phyloP scores from a whole-genome alignment of 2,888 invertebrate genomes.

The Prionchulus punctatus region DNA sequence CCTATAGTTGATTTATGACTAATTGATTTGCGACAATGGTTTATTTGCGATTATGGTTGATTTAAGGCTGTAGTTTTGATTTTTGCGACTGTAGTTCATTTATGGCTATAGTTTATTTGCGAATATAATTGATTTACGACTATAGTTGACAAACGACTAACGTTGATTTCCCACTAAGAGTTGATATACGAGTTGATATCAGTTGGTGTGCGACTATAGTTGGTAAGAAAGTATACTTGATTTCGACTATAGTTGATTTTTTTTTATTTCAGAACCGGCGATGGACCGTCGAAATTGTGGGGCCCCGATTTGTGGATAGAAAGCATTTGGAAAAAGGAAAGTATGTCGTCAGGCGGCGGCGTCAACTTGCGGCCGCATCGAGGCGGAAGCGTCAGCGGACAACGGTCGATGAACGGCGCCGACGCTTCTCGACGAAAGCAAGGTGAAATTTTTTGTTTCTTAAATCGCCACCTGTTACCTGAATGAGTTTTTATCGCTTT shows the following conservation, averaged over 20 bases:
- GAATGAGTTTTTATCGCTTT: background rate
- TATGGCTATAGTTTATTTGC: background rate
- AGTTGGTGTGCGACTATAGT: too few relatives aligned
- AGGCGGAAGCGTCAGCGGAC: background rate
- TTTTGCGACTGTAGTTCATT: too few relatives aligned
- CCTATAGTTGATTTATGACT: too few relatives aligned
- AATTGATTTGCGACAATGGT: too few relatives aligned
- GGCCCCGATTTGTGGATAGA: conserved; percentile 8
- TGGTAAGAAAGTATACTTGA: too few relatives aligned
- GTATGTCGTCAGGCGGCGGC: background rate
- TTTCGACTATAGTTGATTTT: background rate
- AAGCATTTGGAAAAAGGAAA: background rate
- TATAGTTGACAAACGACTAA: background rate
- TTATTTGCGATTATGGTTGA: too few relatives aligned
- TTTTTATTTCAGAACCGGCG: background rate
- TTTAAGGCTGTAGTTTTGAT: too few relatives aligned
- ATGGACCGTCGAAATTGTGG: conserved; percentile 3
- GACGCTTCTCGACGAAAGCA: too few relatives aligned
- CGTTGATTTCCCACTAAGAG: background rate
- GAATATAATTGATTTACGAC: background rate
- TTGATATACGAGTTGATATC: too few relatives aligned
- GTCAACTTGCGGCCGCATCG: background rate
- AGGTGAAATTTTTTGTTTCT: background rate
- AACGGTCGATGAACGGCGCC: background rate
- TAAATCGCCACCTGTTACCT: background rate